phyloP scores from a whole-genome alignment of 2,113 vertebrate species.

The Synodontis membranacea region DNA sequence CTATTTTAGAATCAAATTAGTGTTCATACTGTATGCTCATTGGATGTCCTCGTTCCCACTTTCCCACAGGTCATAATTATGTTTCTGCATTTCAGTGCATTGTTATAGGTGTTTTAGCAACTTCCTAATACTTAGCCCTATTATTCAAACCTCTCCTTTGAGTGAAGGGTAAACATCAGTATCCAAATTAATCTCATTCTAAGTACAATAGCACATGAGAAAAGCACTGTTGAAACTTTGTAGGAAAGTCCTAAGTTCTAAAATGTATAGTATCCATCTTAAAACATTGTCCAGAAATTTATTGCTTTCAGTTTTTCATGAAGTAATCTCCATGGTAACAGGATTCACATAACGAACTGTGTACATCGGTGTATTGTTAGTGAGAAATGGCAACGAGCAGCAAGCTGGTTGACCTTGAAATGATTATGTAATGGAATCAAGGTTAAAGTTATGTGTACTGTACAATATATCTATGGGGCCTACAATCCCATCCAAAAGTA shows the following conservation, averaged over 20 bases:
- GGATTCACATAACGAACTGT: background rate
- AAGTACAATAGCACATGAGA: background rate
- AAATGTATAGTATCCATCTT: background rate
- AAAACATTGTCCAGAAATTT: background rate
- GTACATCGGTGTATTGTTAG: background rate
- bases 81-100: background rate
- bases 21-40: background rate
- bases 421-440: conserved; percentile 3
- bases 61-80: background rate
- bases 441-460: background rate
- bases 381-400: background rate
- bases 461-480: background rate
- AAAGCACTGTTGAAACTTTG: background rate
- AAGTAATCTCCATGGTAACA: background rate
- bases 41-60: background rate
- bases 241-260: background rate
- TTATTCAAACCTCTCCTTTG: background rate
- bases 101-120: background rate
- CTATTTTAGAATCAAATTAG: background rate
- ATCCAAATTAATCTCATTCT: background rate
- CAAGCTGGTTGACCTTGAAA: background rate
- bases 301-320: background rate
- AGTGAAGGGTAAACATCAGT: background rate
- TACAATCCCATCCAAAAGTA: too few species aligned
- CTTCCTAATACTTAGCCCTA: background rate